Base-by-base conservation (phyloP, 2,113 vertebrate species). In the Tenrec ecaudatus region DNA sequence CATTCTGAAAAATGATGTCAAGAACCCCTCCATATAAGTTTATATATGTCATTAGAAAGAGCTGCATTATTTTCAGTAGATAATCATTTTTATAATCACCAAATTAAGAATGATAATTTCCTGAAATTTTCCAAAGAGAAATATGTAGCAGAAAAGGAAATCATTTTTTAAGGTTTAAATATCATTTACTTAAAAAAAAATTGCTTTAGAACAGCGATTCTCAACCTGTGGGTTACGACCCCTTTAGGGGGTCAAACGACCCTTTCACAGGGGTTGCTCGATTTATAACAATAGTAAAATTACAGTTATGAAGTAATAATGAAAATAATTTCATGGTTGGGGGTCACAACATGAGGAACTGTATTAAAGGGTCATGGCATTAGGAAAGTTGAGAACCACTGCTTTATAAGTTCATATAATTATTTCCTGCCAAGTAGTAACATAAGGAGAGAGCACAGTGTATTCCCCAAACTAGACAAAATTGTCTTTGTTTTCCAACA, bases 61-160 rank as follows among this genome's bases (percentile, higher is more conserved):
- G 58, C 16, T 91, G 11, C 25, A 77, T 0, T 47, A 16, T 36
- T 88, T 84, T 88, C 68, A 38, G 71, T 15, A 90, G 33, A 79
- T 22, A 80, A 31, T 87, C 10, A 88, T 68, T 85, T 89, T 85
- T 47, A 93, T 12, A 88, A 78, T 69, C 5, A 19, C 47, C 47
- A 91, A 89, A 76, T 88, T 81, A 93, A 90, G 15, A 43, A 57
- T 69, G 38, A 80, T n/a, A 57, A 29, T 69, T 91, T 82, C 76
- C 68, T 71, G 22, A 89, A 93, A 91, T 14, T 62, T 93, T 77
- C 60, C 47, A 77, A 92, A 86, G 88, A 47, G 16, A 1, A 88
- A 85, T 75, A 91, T 73, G n/a, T 85, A 88, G 77, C 27, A 89
- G 80, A 73, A 76, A 73, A 86, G 83, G 23, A 66, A 95, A 88